Conservation (phyloP, 2,888 invertebrate species). For the Electrophaes corylata region DNA sequence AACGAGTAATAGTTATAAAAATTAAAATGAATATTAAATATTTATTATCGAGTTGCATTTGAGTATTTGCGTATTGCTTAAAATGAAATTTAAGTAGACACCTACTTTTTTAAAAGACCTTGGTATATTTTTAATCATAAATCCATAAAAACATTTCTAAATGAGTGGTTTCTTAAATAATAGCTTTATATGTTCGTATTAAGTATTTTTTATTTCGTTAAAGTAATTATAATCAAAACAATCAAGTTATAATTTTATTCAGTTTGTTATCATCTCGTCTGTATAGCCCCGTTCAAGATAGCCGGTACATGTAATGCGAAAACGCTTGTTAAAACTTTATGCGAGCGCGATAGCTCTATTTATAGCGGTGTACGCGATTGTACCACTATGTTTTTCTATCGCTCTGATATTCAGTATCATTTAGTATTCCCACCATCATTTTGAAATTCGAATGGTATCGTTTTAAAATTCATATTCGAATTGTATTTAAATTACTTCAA, state of each 20-base stretch:
- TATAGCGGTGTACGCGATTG: conserved; percentile 30
- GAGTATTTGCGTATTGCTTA: too few relatives aligned
- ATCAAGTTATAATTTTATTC: neutral
- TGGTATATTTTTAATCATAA: too few relatives aligned
- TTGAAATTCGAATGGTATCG: neutral
- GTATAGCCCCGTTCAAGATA: conserved; percentile 22
- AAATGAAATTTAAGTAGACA: too few relatives aligned
- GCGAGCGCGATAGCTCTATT: conserved; percentile 35
- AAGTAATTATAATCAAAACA: neutral
- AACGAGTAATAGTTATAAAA: too few relatives aligned
- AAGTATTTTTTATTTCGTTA: too few relatives aligned
- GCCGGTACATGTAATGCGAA: conserved; percentile 36
- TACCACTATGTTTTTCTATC: conserved; percentile 33
- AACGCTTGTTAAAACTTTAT: conserved; percentile 44
- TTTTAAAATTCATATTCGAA: neutral
- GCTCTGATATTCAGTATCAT: conserved; percentile 22
- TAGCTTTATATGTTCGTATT: too few relatives aligned
- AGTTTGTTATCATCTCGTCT: conserved; percentile 19
- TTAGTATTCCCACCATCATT: conserved; percentile 3
- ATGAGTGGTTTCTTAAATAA: too few relatives aligned
- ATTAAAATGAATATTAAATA: too few relatives aligned
- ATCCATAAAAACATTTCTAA: too few relatives aligned
- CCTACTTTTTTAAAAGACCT: too few relatives aligned
- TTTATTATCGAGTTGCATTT: too few relatives aligned
- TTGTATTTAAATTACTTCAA: neutral